Base-by-base conservation (phyloP, 2,797 vertebrate genomes). In the Cetoscarus ocellatus region DNA sequence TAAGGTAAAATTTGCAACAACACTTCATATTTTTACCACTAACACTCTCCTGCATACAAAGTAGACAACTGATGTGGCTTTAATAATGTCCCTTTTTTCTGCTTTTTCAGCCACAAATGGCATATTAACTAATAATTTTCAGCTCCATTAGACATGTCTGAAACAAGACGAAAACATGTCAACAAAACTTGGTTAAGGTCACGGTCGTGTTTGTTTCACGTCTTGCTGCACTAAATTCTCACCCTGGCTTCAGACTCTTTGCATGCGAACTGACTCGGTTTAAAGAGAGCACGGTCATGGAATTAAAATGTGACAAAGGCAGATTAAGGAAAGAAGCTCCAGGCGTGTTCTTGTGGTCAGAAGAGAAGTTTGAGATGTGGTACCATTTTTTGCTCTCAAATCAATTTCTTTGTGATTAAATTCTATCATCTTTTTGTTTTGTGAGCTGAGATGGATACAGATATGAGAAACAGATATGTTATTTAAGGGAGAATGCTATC, bases 221-320 rank as follows among this genome's bases (percentile, higher is more conserved):
- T 7, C 55, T 67, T 8, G 10, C 38, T 62, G 50, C 47, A 34
- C 27, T 17, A 42, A 17, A 58, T 69, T 64, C 27, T 17, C 52
- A 8, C 1, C 53, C 34, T 61, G 60, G 39, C 19, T 75, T 6
- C 47, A 44, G 61, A 54, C 39, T 19, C 49, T 12, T 40, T 64
- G 36, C 35, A 27, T 43, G 27, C 18, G 34, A n/a, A 49, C 52
- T 57, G 61, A 44, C 70, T 80, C 68, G 9, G 18, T 72, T 70
- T 53, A 75, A 54, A 51, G 34, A 50, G 45, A 54, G 47, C 47
- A 56, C 35, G 10, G 67, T 74, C 54, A 39, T 72, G 70, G 67
- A 74, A 27, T 27, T 27, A 45, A 58, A 58, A 10, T 27, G 10
- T 42, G 47, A 45, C 48, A 54, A 54, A 61, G 53, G 57, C 69